Conservation (phyloP, 2,888 invertebrate species). For the Hoplodrina ambigua region DNA sequence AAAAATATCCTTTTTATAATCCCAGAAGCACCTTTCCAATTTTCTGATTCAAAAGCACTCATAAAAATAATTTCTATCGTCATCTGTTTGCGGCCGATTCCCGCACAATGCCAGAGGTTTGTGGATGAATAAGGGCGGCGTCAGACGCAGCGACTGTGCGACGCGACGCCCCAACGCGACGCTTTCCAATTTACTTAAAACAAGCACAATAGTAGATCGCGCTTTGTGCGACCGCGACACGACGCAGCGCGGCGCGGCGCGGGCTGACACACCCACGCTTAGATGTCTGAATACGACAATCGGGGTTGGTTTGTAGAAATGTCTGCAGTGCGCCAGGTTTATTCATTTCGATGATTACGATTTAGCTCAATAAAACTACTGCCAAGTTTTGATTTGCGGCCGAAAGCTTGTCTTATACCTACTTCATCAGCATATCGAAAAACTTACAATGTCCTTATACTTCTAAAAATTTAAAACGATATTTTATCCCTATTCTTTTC, state of each 20-base stretch:
- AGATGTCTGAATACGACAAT: constrained; percentile 33
- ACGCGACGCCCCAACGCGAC: constrained; percentile 36
- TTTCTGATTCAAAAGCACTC: constrained; percentile 43
- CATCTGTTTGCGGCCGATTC: constrained; percentile 32
- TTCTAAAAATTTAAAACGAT: no score
- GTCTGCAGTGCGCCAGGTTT: background rate
- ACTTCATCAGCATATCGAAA: no score
- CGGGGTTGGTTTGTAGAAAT: constrained; percentile 29
- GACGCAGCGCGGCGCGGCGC: constrained; percentile 28
- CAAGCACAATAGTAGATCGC: constrained; percentile 71
- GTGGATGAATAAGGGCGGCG: constrained; percentile 65
- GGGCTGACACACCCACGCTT: constrained; percentile 53
- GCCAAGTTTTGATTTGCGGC: background rate
- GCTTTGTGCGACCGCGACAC: constrained; percentile 65
- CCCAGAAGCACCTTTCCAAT: constrained; percentile 41
- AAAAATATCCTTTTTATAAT: constrained; percentile 5
- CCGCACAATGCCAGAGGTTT: constrained; percentile 49
- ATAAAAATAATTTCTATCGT: constrained; percentile 47
- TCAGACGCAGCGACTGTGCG: constrained; percentile 63
- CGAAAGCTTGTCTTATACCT: background rate
- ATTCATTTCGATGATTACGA: constrained; percentile 26
- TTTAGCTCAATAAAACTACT: constrained; percentile 6
- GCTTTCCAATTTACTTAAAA: constrained; percentile 86
- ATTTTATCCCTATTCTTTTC: no score
- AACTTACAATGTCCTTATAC: no score